Base-by-base conservation (phyloP, 1,140 invertebrate genomes). In the Aphaenogaster rudis region DNA sequence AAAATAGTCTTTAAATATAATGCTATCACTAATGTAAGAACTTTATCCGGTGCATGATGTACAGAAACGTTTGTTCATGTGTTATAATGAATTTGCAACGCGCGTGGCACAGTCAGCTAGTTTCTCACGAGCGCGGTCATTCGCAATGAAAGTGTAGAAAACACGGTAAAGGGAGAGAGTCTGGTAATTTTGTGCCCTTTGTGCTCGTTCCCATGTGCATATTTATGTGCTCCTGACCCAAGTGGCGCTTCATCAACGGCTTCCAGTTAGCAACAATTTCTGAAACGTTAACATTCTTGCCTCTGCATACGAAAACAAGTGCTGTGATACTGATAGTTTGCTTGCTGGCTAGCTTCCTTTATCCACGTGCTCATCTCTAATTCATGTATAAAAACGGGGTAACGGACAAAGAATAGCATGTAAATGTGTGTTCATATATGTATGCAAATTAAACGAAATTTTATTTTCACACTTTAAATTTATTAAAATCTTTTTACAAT, bases 121-220 rank as follows among this genome's bases (percentile, higher is more conserved):
- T 84, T 69, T 84, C 80, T 84, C 80, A 84, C 42, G 69, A 50
- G 45, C 42, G 42, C 80, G 80, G 67, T 84, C 71, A 84, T 84
- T 84, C 80, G 28, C 69, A 67, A 84, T 74, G 69, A 84, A 84
- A 84, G 69, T 84, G 80, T 84, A 76, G 80, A 76, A 84, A 84
- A 84, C 54, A 61, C 80, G 80, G 17, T 84, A 63, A 76, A 84
- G 69, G 33, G 54, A 52, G 69, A 84, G 69, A 84, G 80, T 50
- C 42, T 76, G 69, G 54, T 84, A 84, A 84, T 84, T 84, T 74
- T 74, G 69, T 84, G 45, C 80, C 80, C 80, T 84, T 84, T 76
- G 80, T 84, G 13, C 80, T 84, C 42, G 69, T 76, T 84, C 69
- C 54, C 80, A 63, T 84, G 80, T 61, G 80, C 69, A 84, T 74